Evolutionary conservation across 2,888 invertebrate genomes (phyloP).

Genomic region (Drosophila bunnanda): DNA sequence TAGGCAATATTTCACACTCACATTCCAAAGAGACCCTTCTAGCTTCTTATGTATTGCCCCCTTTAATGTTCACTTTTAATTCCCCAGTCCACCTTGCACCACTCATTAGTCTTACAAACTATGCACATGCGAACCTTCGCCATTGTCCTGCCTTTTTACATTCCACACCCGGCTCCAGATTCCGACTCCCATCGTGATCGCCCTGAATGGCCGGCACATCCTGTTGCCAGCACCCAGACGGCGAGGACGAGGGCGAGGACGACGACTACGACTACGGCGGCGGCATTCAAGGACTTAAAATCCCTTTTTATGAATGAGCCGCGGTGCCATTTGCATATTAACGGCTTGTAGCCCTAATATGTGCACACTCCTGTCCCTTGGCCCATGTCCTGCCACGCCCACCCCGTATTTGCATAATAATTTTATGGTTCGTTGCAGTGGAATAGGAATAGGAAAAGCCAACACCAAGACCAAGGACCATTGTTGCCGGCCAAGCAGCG

Average conservation of each 20-base stretch:
- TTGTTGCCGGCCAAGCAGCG: constrained; percentile 64
- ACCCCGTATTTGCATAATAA: constrained; percentile 73
- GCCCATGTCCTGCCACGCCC: constrained; percentile 10
- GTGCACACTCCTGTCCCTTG: constrained; percentile 58
- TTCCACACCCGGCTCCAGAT: constrained; percentile 39
- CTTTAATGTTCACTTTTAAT: constrained; percentile 46
- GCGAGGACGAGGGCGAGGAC: background rate
- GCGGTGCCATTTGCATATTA: constrained; percentile 74
- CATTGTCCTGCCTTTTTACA: constrained; percentile 47
- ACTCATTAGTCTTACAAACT: constrained; percentile 75
- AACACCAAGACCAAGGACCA: constrained; percentile 52
- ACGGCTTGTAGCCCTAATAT: constrained; percentile 78
- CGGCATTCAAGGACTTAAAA: constrained; percentile 40
- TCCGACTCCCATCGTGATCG: constrained; percentile 28
- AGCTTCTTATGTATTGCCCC: background rate
- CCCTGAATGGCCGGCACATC: constrained; percentile 52
- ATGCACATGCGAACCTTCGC: constrained; percentile 59
- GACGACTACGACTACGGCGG: constrained; percentile 1
- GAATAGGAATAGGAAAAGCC: constrained; percentile 65
- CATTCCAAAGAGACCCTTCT: background rate
- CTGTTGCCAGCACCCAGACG: constrained; percentile 48
- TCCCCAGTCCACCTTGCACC: constrained; percentile 33
- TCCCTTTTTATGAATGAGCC: constrained; percentile 63
- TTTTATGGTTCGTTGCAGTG: constrained; percentile 78
- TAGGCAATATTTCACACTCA: background rate